These are phyloP conservation scores for Odiellus spinosus DNA, from an alignment of 2,888 invertebrate genomes.

Conservation along the genomic window DNA sequence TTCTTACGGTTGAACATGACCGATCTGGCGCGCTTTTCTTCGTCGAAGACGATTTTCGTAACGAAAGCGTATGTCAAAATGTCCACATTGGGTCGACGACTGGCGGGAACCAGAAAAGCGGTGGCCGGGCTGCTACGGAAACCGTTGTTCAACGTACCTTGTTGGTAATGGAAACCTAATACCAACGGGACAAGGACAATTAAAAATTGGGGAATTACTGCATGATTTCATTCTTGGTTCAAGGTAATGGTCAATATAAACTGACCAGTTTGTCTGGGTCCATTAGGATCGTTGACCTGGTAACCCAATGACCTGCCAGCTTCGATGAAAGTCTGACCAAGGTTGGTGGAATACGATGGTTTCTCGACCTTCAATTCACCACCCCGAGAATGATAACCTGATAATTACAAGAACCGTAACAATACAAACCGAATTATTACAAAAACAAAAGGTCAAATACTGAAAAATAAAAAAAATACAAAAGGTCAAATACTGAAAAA, in stretches of 20 bases:
- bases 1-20: constrained; percentile 60
- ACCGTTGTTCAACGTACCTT: constrained; percentile 69
- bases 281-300: constrained; percentile 22
- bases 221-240: no score
- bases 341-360: constrained; percentile 19
- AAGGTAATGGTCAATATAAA: no score
- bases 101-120: constrained; percentile 64
- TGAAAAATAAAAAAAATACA: not conserved
- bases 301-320: constrained; percentile 19
- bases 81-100: constrained; percentile 60
- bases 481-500: not conserved
- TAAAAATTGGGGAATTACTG: no score
- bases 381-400: constrained; percentile 15
- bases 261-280: constrained; percentile 18
- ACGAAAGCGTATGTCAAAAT: constrained; percentile 66
- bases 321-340: constrained; percentile 19
- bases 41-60: constrained; percentile 38
- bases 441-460: not conserved
- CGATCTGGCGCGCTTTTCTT: constrained; percentile 61
- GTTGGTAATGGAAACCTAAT: constrained; percentile 67
- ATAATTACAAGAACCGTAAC: no score
- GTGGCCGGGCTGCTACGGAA: constrained; percentile 74
- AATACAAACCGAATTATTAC: no score
- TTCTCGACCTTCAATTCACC: constrained; percentile 20
- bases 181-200: no score